A percentile compares a stretch with the other conserved stretches of the same genome.
These are phyloP conservation scores for Circaetus cinerascens DNA, from an alignment of 2,113 vertebrate species.

Conservation along the genomic window DNA sequence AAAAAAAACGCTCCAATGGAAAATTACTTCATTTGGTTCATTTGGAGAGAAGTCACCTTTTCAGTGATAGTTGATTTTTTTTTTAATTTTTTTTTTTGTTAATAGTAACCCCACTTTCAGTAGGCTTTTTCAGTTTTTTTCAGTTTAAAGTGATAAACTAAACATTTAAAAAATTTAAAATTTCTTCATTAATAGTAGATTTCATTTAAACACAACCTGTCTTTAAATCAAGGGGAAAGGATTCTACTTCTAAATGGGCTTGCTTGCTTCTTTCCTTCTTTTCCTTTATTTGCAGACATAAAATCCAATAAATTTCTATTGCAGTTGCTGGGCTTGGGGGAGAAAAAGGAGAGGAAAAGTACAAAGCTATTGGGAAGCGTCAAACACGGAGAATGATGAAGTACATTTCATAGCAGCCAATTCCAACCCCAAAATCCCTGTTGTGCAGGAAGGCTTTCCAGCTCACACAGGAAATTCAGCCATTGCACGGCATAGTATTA, in stretches of 20 bases:
- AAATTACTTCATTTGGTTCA: neutral
- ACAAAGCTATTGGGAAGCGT: slow-evolving; percentile 62
- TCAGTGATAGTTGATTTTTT: neutral
- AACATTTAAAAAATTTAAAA: neutral
- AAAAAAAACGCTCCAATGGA: neutral
- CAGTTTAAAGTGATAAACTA: neutral
- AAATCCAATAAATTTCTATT: slow-evolving; percentile 35
- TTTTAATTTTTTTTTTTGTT: neutral
- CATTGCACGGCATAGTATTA: slow-evolving; percentile 67
- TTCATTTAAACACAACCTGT: neutral
- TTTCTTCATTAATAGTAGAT: neutral
- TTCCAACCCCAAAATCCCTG: slow-evolving; percentile 70
- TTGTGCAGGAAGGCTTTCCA: slow-evolving; percentile 70
- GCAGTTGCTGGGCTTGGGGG: neutral
- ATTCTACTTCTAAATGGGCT: neutral
- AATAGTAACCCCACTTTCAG: neutral
- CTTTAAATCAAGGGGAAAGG: neutral
- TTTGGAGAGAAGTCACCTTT: neutral
- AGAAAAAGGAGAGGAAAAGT: slow-evolving; percentile 18
- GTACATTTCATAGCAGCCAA: slow-evolving; percentile 66
- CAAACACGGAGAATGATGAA: slow-evolving; percentile 59
- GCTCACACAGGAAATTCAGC: slow-evolving; percentile 68
- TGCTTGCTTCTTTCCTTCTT: neutral
- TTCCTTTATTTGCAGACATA: slow-evolving; percentile 34
- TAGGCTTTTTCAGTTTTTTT: neutral